Evolutionary conservation across 2,888 invertebrate species (phyloP).

Genomic region (Agonopterix arenella): DNA sequence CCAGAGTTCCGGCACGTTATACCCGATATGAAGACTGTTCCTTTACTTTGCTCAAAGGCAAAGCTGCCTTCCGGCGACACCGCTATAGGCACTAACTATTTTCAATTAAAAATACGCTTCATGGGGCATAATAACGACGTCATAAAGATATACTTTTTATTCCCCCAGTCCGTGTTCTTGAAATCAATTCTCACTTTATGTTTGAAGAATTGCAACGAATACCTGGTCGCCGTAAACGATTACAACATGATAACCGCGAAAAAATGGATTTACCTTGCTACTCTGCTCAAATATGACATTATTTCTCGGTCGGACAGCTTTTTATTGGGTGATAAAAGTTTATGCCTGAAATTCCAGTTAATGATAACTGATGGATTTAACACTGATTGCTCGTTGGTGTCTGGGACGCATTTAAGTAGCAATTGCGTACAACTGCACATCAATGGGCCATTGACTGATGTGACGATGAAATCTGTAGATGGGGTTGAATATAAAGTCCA

Average conservation of each 20-base stretch:
- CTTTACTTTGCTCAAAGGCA: slow-evolving; percentile 10
- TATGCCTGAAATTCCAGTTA: slow-evolving; percentile 60
- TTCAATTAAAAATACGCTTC: slow-evolving; percentile 64
- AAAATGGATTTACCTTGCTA: slow-evolving; percentile 65
- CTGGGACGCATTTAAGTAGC: slow-evolving; percentile 51
- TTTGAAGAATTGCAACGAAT: slow-evolving; percentile 58
- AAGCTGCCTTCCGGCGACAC: slow-evolving; percentile 25
- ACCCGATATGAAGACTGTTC: slow-evolving; percentile 27
- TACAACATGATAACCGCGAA: slow-evolving; percentile 61
- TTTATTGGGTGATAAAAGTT: slow-evolving; percentile 54
- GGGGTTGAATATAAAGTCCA: slow-evolving; percentile 57
- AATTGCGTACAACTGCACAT: slow-evolving; percentile 59
- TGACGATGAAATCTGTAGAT: slow-evolving; percentile 58
- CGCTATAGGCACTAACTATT: slow-evolving; percentile 11
- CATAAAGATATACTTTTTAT: slow-evolving; percentile 60
- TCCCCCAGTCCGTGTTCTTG: slow-evolving; percentile 52
- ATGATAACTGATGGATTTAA: slow-evolving; percentile 61
- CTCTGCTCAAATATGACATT: slow-evolving; percentile 57
- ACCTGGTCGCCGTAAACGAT: slow-evolving; percentile 58
- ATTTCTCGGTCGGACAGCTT: slow-evolving; percentile 46
- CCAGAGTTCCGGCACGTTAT: slow-evolving; percentile 57
- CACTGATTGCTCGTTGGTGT: slow-evolving; percentile 41
- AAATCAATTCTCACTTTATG: slow-evolving; percentile 59
- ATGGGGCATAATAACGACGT: slow-evolving; percentile 59
- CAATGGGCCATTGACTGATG: slow-evolving; percentile 59